Percentiles rank a stretch among this genome's conserved stretches.
Conservation (phyloP, 2,113 vertebrate genomes). For the Argyrosomus japonicus region DNA sequence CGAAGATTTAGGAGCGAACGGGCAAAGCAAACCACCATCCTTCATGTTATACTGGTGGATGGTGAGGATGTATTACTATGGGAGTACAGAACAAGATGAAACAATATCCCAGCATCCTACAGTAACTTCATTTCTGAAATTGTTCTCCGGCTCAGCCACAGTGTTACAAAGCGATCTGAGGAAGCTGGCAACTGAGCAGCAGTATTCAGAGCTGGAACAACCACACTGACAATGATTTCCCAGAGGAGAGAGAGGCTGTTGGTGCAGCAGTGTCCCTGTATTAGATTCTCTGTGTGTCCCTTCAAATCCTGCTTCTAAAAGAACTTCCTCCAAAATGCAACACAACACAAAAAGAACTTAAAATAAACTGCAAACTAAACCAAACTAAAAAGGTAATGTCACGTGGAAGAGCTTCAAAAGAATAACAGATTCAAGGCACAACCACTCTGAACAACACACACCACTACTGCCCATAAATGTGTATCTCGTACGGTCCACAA, state of each 20-base stretch:
- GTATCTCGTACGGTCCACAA: neutral
- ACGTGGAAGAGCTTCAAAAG: constrained; percentile 1
- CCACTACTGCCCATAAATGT: constrained; percentile 14
- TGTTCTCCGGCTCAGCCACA: constrained; percentile 20
- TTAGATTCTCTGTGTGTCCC: constrained; percentile 19
- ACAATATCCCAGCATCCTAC: constrained; percentile 34
- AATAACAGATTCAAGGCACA: neutral
- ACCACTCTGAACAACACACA: neutral
- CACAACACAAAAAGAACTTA: constrained; percentile 5
- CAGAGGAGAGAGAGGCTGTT: constrained; percentile 23
- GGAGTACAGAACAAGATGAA: constrained; percentile 50
- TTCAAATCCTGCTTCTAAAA: constrained; percentile 25
- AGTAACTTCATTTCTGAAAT: constrained; percentile 44
- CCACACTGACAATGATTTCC: constrained; percentile 63
- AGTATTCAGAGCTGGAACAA: constrained; percentile 46
- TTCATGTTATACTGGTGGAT: constrained; percentile 11
- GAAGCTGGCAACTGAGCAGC: constrained; percentile 32
- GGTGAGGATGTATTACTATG: constrained; percentile 23
- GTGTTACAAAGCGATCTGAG: constrained; percentile 32
- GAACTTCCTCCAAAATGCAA: constrained; percentile 26
- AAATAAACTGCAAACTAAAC: constrained; percentile 3
- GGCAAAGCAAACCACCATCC: constrained; percentile 12
- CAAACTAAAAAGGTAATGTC: neutral
- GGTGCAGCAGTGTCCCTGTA: constrained; percentile 27
- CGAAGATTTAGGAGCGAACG: constrained; percentile 33